Evolutionary conservation across 2,113 vertebrate species (phyloP), one percentile per base, ranked within the genome.

Genomic region (Coturnix japonica): DNA sequence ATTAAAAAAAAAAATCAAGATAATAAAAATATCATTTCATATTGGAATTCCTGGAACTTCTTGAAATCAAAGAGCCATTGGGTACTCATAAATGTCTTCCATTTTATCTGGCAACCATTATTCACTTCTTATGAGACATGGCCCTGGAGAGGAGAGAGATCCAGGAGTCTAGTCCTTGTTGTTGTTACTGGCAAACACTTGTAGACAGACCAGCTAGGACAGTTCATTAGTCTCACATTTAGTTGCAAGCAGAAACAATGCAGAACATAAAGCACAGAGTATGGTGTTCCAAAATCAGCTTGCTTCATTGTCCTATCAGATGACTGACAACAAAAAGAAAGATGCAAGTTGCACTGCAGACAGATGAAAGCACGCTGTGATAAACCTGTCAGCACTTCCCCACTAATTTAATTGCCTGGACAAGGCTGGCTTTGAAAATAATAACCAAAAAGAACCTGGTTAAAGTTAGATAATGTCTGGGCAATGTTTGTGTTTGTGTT

Each of bases 81-180:
- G 7, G 31, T 74, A 37, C 31, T 72, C 66, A 13, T 41, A 57
- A 6, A 17, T 6, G 3, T 3, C 2, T 60, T 65, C 9, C 0
- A 0, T 65, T 84, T 60, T 9, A 3, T 73, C 23, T 77, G 19
- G 16, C 64, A 35, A 31, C 11, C 4, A 14, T 23, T 80, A 49
- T 26, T 3, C 1, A 30, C 4, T 49, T 18, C 3, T 41, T 2
- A 59, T n/a, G 23, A 60, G 9, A 19, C 1, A 3, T 1, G 18
- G 7, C 3, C 4, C 20, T 73, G 35, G 30, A 65, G 49, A 77
- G 43, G 64, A 39, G 6, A 66, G 12, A 5, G 35, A 44, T 54
- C 5, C 31, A 49, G 14, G n/a, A 70, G 6, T 54, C 6, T 20
- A 49, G 17, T 28, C 5, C 10, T 37, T 76, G 79, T 71, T 35